Base-by-base conservation (phyloP, 1,140 invertebrate species). In the Conus ventricosus region DNA sequence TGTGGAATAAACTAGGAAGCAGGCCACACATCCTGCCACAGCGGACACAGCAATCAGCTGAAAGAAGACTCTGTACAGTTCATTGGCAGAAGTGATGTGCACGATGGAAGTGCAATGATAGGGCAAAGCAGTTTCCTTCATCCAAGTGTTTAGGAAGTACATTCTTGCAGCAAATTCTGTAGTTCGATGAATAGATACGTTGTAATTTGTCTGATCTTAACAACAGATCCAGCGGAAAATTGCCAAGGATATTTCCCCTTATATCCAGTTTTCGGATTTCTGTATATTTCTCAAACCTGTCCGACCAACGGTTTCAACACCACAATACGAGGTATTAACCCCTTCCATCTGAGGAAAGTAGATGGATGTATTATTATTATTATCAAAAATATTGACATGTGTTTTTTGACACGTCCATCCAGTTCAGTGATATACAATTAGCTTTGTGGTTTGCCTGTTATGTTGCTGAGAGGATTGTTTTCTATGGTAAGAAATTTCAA, bases 31-130 rank as follows among this genome's bases (percentile, higher is more conserved):
- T 6, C 91, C 92, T 7, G 88, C 17, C 8, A 91, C 27, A 4
- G 91, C 82, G 17, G 89, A 10, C 2, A 89, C 53, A 1, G 87
- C 90, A 27, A 92, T 87, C 67, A 91, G 55, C 92, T 90, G 91
- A 1, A 92, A 81, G 7, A 75, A 84, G 8, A 89, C 80, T 8
- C 89, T 76, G 13, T 91, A 81, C 39, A 88, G 8, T 25, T 87
- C 54, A 83, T 85, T 55, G 80, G 57, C 76, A 92, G 88, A 23
- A 92, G 71, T 55, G 91, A 83, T 15, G 60, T 80, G 76, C 92
- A 92, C 0, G 92, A 92, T 17, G 92, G 91, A n/a, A 92, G 84
- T 78, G 87, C 85, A 53, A 83, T 80, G 0, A 27, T 27, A 5
- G 76, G 85, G 20, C 84, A 57, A 11, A 71, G 60, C 83, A 84